Conservation (phyloP, 2,113 vertebrate species). For the Colistium nudipinnis region DNA sequence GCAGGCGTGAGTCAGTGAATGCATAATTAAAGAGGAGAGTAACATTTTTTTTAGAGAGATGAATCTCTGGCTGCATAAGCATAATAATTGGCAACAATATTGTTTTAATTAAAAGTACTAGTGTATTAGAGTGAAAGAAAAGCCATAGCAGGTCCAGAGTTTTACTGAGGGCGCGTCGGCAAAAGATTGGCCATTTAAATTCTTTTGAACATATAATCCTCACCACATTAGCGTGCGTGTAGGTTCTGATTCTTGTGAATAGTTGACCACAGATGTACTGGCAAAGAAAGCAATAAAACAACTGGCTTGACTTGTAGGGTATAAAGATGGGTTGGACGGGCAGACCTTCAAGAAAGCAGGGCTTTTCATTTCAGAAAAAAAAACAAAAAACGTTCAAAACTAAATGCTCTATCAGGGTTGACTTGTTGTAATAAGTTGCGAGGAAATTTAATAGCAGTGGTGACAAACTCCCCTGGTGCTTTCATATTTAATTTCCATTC, state of each 20-base stretch:
- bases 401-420: constrained; percentile 11
- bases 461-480: constrained; percentile 56
- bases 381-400: constrained; percentile 11
- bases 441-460: constrained; percentile 37
- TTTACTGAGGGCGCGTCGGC: neutral
- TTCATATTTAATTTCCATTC: constrained; percentile 56
- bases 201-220: neutral
- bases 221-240: neutral
- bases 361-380: constrained; percentile 8
- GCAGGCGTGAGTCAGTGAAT: constrained; percentile 39
- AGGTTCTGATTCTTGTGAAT: neutral
- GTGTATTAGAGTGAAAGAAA: too few species aligned
- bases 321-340: neutral
- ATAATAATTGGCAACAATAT: constrained; percentile 9
- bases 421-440: constrained; percentile 22
- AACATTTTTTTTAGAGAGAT: constrained; percentile 27
- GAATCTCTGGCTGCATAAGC: neutral
- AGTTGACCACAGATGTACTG: neutral
- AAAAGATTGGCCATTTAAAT: neutral
- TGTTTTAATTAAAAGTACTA: too few species aligned
- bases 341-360: neutral
- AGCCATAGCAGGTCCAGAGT: neutral
- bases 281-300: constrained; percentile 1
- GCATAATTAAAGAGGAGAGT: constrained; percentile 25
- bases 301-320: constrained; percentile 4